phyloP scores from a whole-genome alignment of 2,888 invertebrate species.

The Ceratothoa steindachneri region DNA sequence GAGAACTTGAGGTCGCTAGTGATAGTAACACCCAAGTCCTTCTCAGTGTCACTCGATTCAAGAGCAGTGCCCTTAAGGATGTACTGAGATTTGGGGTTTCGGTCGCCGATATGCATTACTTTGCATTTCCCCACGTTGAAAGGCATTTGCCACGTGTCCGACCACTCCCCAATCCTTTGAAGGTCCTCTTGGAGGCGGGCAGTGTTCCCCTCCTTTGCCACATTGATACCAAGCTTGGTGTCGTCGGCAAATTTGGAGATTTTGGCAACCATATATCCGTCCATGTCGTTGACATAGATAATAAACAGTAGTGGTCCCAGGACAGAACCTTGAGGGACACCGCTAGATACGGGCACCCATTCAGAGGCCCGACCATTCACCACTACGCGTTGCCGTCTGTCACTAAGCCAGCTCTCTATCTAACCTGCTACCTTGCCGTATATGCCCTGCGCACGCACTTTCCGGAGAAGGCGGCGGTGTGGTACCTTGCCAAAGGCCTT shows the following conservation, averaged over 20 bases:
- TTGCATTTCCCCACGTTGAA: constrained; percentile 14
- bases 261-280: background rate
- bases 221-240: background rate
- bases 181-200: background rate
- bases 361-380: background rate
- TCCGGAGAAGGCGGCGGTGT: background rate
- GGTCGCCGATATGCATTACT: constrained; percentile 9
- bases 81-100: background rate
- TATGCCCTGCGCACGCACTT: background rate
- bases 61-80: background rate
- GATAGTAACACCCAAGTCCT: background rate
- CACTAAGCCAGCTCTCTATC: background rate
- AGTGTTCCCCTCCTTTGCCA: background rate
- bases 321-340: background rate
- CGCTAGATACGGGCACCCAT: background rate
- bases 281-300: background rate
- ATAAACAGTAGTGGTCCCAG: background rate
- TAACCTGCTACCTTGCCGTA: background rate
- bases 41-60: background rate
- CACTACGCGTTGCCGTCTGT: background rate
- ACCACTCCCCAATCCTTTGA: background rate
- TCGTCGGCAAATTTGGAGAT: background rate
- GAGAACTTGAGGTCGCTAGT: constrained; percentile 1
- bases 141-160: constrained; percentile 9
- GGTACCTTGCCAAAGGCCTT: background rate